A percentile compares a stretch with the other conserved stretches of the same genome.
These are phyloP conservation scores for Conomelus anceps DNA, from an alignment of 2,888 invertebrate genomes.

Conservation along the genomic window DNA sequence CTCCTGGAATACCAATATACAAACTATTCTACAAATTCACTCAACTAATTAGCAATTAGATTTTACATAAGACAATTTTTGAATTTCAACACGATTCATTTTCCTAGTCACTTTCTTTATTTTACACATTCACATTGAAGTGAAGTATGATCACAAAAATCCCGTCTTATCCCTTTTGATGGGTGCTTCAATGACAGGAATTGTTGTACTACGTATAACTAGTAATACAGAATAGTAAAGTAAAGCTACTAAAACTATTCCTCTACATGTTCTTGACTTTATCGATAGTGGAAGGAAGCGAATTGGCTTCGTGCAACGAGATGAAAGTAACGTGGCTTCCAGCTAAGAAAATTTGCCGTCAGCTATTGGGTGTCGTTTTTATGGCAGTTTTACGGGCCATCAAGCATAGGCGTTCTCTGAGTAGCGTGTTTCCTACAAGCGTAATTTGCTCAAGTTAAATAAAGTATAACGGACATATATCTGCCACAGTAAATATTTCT, in stretches of 20 bases:
- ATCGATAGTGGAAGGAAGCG: neutral
- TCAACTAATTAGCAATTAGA: too few relatives aligned
- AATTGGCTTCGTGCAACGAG: neutral
- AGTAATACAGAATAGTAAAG: neutral
- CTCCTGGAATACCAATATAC: too few relatives aligned
- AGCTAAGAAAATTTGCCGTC: neutral
- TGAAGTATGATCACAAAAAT: too few relatives aligned
- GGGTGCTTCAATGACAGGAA: neutral
- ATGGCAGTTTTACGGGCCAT: neutral
- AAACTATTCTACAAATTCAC: too few relatives aligned
- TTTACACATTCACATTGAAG: neutral
- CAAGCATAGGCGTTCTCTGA: neutral
- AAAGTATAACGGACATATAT: neutral
- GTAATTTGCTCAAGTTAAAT: neutral
- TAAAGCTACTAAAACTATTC: neutral
- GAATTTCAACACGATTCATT: too few relatives aligned
- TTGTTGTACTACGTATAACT: neutral
- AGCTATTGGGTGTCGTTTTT: neutral
- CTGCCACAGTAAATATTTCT: neutral
- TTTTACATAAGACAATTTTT: too few relatives aligned
- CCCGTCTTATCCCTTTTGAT: neutral
- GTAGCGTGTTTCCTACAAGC: neutral
- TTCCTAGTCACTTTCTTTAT: too few relatives aligned
- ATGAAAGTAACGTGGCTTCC: neutral
- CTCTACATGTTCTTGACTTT: neutral